Evolutionary conservation across 2,797 vertebrate genomes (phyloP), one percentile per base, ranked within the genome.

Genomic region (Thamnophis elegans): DNA sequence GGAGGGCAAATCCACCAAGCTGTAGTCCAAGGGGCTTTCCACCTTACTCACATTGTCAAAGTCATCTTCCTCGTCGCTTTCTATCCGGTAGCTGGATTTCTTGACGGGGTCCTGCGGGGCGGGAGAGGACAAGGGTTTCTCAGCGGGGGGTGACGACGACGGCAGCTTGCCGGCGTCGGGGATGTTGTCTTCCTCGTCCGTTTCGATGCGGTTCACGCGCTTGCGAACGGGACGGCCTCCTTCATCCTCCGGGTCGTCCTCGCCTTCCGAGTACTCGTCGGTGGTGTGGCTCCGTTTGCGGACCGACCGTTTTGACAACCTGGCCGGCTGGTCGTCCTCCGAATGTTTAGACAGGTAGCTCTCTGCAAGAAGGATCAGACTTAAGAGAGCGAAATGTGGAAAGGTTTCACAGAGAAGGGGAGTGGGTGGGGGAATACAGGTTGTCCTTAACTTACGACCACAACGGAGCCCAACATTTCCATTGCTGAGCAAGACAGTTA

Each of bases 141-240:
- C 97, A 16, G 97, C 94, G 11, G 28, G 60, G 2, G 47, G 47
- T 51, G 47, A 7, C 7, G 47, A 5, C 11, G 42, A n/a, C 92
- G 96, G n/a, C 0, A 94, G 94, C 65, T 95, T 97, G 1, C 96
- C 96, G n/a, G 94, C 62, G 26, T 96, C 96, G 90, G 98, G 97
- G 62, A 98, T 97, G 18, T 97, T 98, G 0, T 98, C 98, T 10
- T 98, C 98, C 0, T 98, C 98, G 0, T 99, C 99, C 0, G 99
- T 99, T 96, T 99, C 99, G 0, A 99, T 99, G 53, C 98, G 98
- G 92, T 99, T 99, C 14, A 99, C 98, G 14, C 99, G 97, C 89
- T 99, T 99, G 7, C 99, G 98, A 91, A 99, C 68, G 0, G 98
- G 99, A 10, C 98, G 98, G 85, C 98, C 98, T 88, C 98, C 98